A percentile compares a stretch with the other conserved stretches of the same genome.
These are phyloP conservation scores for Odocoileus hemionus DNA, from an alignment of 2,113 vertebrate species.

Conservation along the genomic window DNA sequence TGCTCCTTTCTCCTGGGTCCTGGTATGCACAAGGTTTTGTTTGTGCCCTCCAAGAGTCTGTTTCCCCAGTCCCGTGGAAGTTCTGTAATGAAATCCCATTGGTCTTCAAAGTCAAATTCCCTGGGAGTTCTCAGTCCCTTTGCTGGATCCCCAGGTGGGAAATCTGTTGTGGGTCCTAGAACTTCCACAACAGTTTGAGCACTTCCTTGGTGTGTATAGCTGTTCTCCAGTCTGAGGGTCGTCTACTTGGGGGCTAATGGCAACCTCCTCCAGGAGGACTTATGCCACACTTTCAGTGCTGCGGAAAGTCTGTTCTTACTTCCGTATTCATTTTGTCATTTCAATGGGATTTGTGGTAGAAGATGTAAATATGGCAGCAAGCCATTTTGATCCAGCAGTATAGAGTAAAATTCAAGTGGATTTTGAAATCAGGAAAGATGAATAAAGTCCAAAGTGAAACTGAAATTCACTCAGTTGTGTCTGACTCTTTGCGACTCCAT, in stretches of 20 bases:
- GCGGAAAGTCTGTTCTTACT: neutral
- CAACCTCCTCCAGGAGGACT: neutral
- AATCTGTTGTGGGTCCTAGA: neutral
- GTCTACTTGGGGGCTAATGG: neutral
- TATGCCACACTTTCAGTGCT: neutral
- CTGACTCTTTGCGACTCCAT: neutral
- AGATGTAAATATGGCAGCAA: neutral
- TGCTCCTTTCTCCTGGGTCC: neutral
- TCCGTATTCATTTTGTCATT: neutral
- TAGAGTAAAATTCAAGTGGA: neutral
- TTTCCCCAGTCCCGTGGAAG: neutral
- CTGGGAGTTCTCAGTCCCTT: neutral
- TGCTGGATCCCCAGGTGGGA: neutral
- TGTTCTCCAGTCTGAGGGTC: fast-evolving
- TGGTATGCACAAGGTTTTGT: neutral
- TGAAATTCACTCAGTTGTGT: neutral
- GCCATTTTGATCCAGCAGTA: neutral
- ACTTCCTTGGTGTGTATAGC: neutral
- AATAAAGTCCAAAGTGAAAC: neutral
- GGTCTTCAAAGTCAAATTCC: neutral
- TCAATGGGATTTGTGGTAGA: neutral
- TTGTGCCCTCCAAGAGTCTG: neutral
- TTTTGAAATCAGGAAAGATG: neutral
- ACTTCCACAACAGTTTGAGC: neutral
- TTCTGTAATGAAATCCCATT: neutral